Conservation (phyloP, 1,140 invertebrate species). For the Chironomus tepperi region DNA sequence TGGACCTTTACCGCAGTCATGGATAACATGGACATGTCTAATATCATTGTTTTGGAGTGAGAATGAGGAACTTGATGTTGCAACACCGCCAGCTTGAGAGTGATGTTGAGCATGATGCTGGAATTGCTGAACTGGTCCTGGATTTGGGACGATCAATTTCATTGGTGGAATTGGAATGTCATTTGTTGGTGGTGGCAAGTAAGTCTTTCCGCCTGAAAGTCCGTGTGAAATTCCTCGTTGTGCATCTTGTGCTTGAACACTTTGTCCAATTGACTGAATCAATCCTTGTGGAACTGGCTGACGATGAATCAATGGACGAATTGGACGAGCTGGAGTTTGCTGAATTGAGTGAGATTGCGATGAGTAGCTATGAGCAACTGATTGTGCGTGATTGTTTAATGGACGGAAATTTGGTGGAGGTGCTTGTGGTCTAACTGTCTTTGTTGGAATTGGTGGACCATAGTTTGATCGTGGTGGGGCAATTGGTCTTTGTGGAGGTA, state of each 20-base stretch:
- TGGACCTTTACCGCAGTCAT: neutral
- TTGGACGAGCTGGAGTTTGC: neutral
- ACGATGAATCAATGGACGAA: neutral
- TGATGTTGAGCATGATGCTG: neutral
- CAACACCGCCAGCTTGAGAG: neutral
- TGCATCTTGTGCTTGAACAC: conserved; percentile 1
- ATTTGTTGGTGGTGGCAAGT: conserved; percentile 14
- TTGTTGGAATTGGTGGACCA: neutral
- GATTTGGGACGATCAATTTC: neutral
- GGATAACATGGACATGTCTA: conserved; percentile 6
- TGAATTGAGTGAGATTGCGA: neutral
- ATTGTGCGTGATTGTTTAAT: neutral
- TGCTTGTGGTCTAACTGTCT: neutral
- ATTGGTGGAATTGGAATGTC: conserved; percentile 1
- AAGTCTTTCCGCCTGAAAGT: neutral
- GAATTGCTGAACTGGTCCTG: neutral
- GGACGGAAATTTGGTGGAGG: conserved; percentile 6
- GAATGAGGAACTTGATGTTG: neutral
- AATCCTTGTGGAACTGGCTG: neutral
- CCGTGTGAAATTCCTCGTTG: neutral
- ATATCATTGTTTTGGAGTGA: neutral
- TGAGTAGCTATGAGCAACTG: conserved; percentile 3
- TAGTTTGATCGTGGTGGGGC: neutral
- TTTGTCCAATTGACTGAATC: neutral
- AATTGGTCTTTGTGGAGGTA: neutral